Base-by-base conservation (phyloP, 1,140 invertebrate genomes). In the Ostrea denselamellosa region DNA sequence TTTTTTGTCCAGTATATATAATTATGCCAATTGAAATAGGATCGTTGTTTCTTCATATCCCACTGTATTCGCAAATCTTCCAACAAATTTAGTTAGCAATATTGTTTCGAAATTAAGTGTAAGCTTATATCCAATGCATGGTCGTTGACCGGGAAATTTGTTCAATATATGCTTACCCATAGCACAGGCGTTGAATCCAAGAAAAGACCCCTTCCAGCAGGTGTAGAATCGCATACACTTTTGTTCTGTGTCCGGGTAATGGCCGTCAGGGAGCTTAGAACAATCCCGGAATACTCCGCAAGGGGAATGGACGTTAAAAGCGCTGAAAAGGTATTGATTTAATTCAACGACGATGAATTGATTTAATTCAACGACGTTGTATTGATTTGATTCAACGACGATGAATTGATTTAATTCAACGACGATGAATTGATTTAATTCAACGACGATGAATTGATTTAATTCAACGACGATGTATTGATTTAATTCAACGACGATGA, bases 141-240 rank as follows among this genome's bases (percentile, higher is more conserved):
- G 1, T 44, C 34, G 34, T 44, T 44, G 5, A 5, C 5, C 34
- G 34, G 34, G 1, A 44, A 5, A 44, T 5, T 44, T 44, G 34
- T 44, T 44, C 34, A 44, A 5, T 9, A 8, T 71, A 12, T 14
- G 12, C 28, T 12, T 71, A 71, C 68, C 68, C 22, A 71, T 22
- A 71, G 68, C 12, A 14, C 68, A 71, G 14, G n/a, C 22, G 28
- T 22, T 71, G 22, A 71, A 71, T 71, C 68, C 68, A 34, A 71
- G 68, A 28, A 71, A 71, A 71, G 8, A 25, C 22, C 28, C 28
- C 25, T 71, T 71, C 68, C 68, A 71, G 25, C 68, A 71, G 12
- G 68, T 71, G 68, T 71, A 71, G 28, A 71, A 71, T 0, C 68
- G 68, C 68, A 71, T 71, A 71, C 68, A 71, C 68, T 71, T 71